Evolutionary conservation across 2,888 invertebrate species (phyloP).

Genomic region (Nomada lathburiana): DNA sequence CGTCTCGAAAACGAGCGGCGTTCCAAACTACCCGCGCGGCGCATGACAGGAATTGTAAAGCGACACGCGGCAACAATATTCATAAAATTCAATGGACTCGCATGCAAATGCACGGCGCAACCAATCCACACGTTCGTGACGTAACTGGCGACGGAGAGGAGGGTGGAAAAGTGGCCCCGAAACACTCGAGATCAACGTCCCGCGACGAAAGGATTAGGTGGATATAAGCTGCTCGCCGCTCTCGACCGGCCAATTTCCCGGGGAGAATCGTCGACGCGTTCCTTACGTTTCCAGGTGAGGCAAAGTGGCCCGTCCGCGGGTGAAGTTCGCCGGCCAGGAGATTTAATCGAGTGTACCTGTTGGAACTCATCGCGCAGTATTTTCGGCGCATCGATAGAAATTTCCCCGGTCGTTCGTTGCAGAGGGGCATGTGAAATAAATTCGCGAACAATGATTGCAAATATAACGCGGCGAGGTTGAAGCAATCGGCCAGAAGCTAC

Average conservation of each 20-base stretch:
- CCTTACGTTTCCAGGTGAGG: no score
- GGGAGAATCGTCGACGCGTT: no score
- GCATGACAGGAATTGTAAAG: conserved; percentile 43
- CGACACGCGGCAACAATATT: conserved; percentile 48
- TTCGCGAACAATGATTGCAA: no score
- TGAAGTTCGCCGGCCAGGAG: no score
- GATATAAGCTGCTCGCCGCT: background rate
- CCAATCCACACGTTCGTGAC: conserved; percentile 43
- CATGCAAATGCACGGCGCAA: conserved; percentile 31
- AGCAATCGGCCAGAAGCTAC: background rate
- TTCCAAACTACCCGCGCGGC: conserved; percentile 21
- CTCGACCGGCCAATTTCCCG: conserved; percentile 1
- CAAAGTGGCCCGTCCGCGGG: no score
- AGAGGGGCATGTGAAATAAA: no score
- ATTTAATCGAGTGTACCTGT: no score
- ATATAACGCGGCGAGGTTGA: background rate
- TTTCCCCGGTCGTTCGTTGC: no score
- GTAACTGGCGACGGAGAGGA: conserved; percentile 11
- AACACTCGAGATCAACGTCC: conserved; percentile 42
- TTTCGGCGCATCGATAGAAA: no score
- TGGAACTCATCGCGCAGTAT: no score
- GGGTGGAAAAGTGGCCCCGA: conserved; percentile 14
- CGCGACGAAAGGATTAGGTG: conserved; percentile 15
- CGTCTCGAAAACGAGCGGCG: conserved; percentile 24
- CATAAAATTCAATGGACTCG: conserved; percentile 55